phyloP scores from a whole-genome alignment of 2,888 invertebrate species.

The Acheta domesticus region DNA sequence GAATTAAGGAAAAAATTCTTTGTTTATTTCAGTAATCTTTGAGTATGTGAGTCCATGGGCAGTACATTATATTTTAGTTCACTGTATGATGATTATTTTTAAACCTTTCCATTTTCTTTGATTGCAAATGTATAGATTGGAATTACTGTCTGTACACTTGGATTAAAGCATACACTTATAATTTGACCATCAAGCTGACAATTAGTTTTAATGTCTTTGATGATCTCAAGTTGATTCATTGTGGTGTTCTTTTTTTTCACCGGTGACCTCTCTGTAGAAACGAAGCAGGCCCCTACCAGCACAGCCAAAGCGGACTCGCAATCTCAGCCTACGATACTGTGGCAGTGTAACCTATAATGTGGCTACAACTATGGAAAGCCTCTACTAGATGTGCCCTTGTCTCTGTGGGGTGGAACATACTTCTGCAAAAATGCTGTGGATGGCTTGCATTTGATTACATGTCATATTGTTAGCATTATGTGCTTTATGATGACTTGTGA shows the following conservation, averaged over 20 bases:
- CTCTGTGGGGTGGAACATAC: not conserved
- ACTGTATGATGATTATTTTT: no score
- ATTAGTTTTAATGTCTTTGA: not conserved
- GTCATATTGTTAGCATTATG: not conserved
- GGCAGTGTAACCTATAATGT: slow-evolving; percentile 90
- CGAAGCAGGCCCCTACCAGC: slow-evolving; percentile 79
- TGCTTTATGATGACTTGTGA: not conserved
- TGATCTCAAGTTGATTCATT: slow-evolving; percentile 5
- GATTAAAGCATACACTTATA: no score
- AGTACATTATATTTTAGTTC: no score
- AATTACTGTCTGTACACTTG: no score
- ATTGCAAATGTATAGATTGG: no score
- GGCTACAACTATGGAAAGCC: not conserved
- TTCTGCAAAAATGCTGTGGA: not conserved
- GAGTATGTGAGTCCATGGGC: no score
- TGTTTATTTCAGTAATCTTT: no score
- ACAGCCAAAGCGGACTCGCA: slow-evolving; percentile 70
- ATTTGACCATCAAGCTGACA: not conserved
- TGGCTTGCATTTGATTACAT: slow-evolving; percentile 22
- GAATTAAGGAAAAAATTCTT: no score
- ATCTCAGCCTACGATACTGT: slow-evolving; percentile 98
- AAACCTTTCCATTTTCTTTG: no score
- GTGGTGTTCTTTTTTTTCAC: slow-evolving; percentile 18
- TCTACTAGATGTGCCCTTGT: not conserved
- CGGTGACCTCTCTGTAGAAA: slow-evolving; percentile 61